Evolutionary conservation across 2,113 vertebrate genomes (phyloP).

Genomic region (Rissa tridactyla): DNA sequence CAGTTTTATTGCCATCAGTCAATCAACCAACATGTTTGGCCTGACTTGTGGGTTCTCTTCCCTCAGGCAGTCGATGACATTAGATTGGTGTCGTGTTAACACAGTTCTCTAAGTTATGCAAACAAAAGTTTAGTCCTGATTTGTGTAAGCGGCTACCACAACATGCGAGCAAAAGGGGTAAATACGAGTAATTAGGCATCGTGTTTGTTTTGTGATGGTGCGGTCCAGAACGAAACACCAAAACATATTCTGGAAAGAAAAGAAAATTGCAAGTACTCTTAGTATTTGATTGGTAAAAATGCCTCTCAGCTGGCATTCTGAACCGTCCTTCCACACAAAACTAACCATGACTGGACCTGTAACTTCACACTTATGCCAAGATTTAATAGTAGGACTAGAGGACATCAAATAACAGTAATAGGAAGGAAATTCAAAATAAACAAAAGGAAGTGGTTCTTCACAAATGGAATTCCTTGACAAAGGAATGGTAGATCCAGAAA

Average conservation of each 20-base stretch:
- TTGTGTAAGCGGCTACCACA: not conserved
- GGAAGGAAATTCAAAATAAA: not conserved
- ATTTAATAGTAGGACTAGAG: not conserved
- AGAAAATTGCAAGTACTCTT: not conserved
- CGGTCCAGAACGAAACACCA: not conserved
- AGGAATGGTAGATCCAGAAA: not conserved
- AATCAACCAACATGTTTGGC: not conserved
- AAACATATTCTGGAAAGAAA: not conserved
- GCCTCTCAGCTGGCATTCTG: not conserved
- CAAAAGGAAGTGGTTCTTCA: not conserved
- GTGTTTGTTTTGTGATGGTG: not conserved
- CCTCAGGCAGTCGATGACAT: not conserved
- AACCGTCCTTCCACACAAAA: not conserved
- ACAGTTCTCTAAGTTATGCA: not conserved
- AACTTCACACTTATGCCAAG: not conserved
- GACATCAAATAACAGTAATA: not conserved
- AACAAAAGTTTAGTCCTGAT: not conserved
- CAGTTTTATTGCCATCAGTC: conserved; percentile 37
- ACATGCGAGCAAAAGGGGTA: not conserved
- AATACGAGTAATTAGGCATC: not conserved
- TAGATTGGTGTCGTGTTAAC: not conserved
- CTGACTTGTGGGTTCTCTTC: not conserved
- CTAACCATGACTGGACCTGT: not conserved
- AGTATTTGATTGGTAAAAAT: not conserved
- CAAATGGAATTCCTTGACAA: not conserved